Conservation (phyloP, 2,888 invertebrate species). For the Cheilosia scutellata region DNA sequence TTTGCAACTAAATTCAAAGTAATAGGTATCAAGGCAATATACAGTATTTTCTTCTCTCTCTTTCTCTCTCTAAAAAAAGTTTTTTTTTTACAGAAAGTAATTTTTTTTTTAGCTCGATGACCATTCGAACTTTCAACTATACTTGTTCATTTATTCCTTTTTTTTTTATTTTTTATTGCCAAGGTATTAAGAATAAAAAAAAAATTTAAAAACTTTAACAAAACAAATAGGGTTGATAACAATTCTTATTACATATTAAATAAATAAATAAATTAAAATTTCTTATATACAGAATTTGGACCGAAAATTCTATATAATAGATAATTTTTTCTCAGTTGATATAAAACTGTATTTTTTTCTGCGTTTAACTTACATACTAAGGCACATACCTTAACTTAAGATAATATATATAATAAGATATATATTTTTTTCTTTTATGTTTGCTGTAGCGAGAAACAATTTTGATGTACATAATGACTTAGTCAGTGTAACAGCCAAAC, state of each 20-base stretch:
- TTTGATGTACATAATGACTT: conserved; percentile 1
- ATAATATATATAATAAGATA: not conserved
- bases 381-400: conserved; percentile 62
- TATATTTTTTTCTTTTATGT: conserved; percentile 2
- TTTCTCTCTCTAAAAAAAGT: too few relatives aligned
- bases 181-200: too few relatives aligned
- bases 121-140: too few relatives aligned
- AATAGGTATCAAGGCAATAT: too few relatives aligned
- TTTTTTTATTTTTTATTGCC: too few relatives aligned
- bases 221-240: too few relatives aligned
- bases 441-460: conserved; percentile 47
- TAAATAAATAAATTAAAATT: conserved; percentile 1
- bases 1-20: too few relatives aligned
- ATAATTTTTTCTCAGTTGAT: not conserved
- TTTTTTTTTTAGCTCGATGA: too few relatives aligned
- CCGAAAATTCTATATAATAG: conserved; percentile 19
- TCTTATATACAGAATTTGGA: conserved; percentile 1
- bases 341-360: conserved; percentile 19
- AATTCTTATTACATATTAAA: not conserved
- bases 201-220: too few relatives aligned
- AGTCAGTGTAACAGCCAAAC: conserved; percentile 41
- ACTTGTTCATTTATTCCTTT: too few relatives aligned
- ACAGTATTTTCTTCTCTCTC: too few relatives aligned
- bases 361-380: conserved; percentile 53
- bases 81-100: too few relatives aligned